Evolutionary conservation across 2,888 invertebrate genomes (phyloP), one percentile per base, ranked within the genome.

Genomic region (Stratiomys singularior): DNA sequence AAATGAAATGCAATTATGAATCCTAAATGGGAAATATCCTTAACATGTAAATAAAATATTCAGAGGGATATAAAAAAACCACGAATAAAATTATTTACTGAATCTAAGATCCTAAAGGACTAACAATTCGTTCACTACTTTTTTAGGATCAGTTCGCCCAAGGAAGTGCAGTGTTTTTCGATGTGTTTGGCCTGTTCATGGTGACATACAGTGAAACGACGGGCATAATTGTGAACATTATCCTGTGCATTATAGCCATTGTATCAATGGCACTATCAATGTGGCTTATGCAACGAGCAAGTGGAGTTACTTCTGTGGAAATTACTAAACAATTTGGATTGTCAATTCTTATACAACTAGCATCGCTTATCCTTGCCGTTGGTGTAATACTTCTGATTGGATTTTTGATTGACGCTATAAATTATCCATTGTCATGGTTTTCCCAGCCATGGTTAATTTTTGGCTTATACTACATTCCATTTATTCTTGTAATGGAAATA

Each of bases 131-230:
- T 5, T 4, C 15, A 13, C 3, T 52, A 9, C 25, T 15, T 23
- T 60, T 25, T 1, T 30, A 74, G 74, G 44, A 21, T 7, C 21
- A 44, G 1, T 60, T 30, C 13, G 2, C 58, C 15, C 23, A 74
- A 11, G 74, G 74, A 18, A 74, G 87, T 27, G 89, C 90, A 0
- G 90, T 95, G 0, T 95, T 93, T 88, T 94, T 90, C 85, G 95
- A 95, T 85, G 89, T 92, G 67, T 85, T 94, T 81, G 93, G 94
- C 27, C 83, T 89, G 79, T 92, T 92, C 83, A 87, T 94, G 83
- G 85, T 95, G 0, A 87, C 89, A 64, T 94, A 94, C 83, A 88
- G 92, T 0, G 87, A 90, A 81, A 82, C 84, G 0, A 85, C 84
- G 1, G 88, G 90, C 1, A 86, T 89, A 44, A 83, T 87, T 0